A percentile compares a stretch with the other conserved stretches of the same genome.
Evolutionary conservation across 2,113 vertebrate genomes (phyloP).

Genomic region (Rafetus swinhoei): DNA sequence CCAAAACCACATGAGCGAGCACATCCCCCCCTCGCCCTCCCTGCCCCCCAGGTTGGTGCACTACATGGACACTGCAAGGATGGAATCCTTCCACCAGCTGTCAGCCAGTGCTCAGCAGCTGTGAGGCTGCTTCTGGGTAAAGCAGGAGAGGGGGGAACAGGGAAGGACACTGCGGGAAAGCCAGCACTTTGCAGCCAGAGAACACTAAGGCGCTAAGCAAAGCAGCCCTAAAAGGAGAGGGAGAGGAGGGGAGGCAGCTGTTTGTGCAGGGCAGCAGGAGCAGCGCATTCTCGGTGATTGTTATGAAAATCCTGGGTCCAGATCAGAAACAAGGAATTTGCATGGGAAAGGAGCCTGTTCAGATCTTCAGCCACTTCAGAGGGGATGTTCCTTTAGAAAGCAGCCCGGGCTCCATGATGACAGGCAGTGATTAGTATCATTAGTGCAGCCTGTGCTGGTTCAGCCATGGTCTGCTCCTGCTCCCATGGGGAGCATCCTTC

Average conservation of each 20-base stretch:
- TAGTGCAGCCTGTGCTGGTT: background rate
- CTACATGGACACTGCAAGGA: background rate
- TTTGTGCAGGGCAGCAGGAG: background rate
- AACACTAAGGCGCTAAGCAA: constrained; percentile 24
- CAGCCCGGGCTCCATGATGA: constrained; percentile 31
- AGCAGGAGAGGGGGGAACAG: background rate
- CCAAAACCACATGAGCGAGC: too few species aligned
- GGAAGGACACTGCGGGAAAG: background rate
- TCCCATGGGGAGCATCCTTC: background rate
- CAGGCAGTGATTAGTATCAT: constrained; percentile 43
- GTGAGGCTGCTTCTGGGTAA: background rate
- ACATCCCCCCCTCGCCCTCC: too few species aligned
- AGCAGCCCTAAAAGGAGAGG: constrained; percentile 33
- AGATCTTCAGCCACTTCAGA: constrained; percentile 37
- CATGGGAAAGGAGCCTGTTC: constrained; percentile 38
- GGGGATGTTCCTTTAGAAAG: constrained; percentile 62
- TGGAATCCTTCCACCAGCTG: background rate
- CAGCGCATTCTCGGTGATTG: background rate
- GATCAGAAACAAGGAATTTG: constrained; percentile 56
- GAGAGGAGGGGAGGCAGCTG: constrained; percentile 29
- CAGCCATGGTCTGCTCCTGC: background rate
- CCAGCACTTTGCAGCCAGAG: background rate
- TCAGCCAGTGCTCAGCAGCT: background rate
- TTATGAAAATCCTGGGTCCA: constrained; percentile 51
- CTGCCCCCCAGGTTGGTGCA: too few species aligned